Base-by-base conservation (phyloP, 2,888 invertebrate genomes). In the Helobdella robusta region DNA sequence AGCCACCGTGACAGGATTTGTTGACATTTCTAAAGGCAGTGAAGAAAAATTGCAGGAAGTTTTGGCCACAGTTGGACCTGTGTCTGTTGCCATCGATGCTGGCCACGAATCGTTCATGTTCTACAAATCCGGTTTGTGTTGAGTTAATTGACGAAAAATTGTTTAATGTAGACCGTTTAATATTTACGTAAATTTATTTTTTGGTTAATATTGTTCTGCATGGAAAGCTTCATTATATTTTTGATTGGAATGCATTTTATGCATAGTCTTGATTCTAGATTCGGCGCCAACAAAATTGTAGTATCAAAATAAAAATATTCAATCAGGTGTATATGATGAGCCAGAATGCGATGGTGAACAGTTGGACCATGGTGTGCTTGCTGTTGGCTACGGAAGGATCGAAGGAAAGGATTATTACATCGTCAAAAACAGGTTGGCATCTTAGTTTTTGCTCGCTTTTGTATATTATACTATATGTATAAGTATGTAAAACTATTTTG, bases 71-170 rank as follows among this genome's bases (percentile, higher is more conserved):
- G 78, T 88, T 68, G 92, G 92, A 0, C 92, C 92, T 8, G 83
- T 91, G 58, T 85, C 90, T 8, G 86, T 91, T 61, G 91, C 90
- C 74, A 91, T 92, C 76, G 91, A 93, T 83, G 92, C 92, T 68
- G 86, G 87, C 58, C 70, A 70, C 52, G 30, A 18, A 23, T 68
- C 69, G 6, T 70, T 70, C 69, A 68, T 70, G 64, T 56, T 66
- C n/a, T 70, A 70, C 58, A 44, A 64, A 20, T 56, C 59, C 40
- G 70, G 70, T 70, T 28, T 34, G 60, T 65, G n/a, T 36, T 48
- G n/a, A n/a, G n/a, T n/a, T n/a, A n/a, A n/a, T n/a, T n/a, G n/a
- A n/a, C n/a, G n/a, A n/a, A n/a, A n/a, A n/a, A n/a, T n/a, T n/a
- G n/a, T n/a, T 40, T 40, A 40, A 11, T 15, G 11, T 40, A 15